Evolutionary conservation across 2,888 invertebrate species (phyloP).

Genomic region (Tolmerus cingulatus): DNA sequence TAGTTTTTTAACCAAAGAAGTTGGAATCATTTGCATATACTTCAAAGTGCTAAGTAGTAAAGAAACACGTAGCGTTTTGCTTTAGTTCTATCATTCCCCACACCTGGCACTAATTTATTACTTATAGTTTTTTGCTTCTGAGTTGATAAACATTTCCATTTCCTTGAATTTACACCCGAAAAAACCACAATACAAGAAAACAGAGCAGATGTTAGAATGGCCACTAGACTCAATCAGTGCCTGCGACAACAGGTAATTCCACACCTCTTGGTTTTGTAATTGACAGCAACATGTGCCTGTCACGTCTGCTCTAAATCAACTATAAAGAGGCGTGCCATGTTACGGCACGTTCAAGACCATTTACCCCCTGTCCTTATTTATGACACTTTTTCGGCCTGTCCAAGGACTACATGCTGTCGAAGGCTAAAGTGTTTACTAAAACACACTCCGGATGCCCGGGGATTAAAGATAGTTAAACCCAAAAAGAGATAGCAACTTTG

Average conservation of each 20-base stretch:
- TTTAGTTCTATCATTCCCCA: not conserved
- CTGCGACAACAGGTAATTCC: constrained; percentile 11
- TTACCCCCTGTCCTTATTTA: constrained; percentile 6
- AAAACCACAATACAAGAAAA: not conserved
- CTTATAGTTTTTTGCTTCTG: not conserved
- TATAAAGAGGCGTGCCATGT: constrained; percentile 7
- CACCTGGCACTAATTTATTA: not conserved
- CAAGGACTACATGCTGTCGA: not conserved
- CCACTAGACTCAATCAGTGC: not conserved
- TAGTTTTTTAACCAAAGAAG: not conserved
- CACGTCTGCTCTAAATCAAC: constrained; percentile 6
- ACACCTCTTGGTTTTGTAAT: constrained; percentile 28
- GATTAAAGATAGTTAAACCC: not conserved
- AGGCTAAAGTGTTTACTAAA: not conserved
- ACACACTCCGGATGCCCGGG: not conserved
- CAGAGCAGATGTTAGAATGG: not conserved
- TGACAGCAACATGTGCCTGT: constrained; percentile 16
- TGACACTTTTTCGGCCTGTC: not conserved
- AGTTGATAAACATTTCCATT: not conserved
- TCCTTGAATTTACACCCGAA: not conserved
- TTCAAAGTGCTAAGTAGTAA: not conserved
- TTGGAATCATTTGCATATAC: not conserved
- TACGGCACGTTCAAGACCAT: constrained; percentile 13
- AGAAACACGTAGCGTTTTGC: not conserved
- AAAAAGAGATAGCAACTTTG: not conserved